These are phyloP conservation scores for Campylorhamphus procurvoides DNA, from an alignment of 2,113 vertebrate species.

Conservation along the genomic window DNA sequence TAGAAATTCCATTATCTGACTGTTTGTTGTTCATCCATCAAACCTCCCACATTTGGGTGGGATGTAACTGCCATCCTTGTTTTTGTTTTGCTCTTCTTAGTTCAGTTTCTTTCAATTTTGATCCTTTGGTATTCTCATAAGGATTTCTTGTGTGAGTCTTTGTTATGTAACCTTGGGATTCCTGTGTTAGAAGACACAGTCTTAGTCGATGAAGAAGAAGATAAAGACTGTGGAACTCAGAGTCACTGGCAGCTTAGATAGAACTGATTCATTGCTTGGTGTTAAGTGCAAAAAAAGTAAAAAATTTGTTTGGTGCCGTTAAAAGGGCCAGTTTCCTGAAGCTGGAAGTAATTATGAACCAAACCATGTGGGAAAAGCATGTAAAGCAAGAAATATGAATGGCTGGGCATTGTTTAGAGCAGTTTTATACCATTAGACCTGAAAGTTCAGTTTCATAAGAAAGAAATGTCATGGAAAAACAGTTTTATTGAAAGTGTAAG, in stretches of 20 bases:
- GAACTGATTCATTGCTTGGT: not conserved
- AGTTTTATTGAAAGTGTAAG: not conserved
- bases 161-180: not conserved
- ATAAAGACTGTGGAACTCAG: not conserved
- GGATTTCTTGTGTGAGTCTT: not conserved
- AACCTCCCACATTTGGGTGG: not conserved
- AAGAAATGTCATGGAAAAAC: not conserved
- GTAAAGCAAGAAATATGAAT: slow-evolving; percentile 53
- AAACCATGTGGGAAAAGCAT: slow-evolving; percentile 30
- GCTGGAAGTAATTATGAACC: slow-evolving; percentile 60
- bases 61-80: not conserved
- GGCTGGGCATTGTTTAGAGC: slow-evolving; percentile 34
- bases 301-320: slow-evolving; percentile 15
- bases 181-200: not conserved
- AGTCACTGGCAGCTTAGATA: not conserved
- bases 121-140: not conserved
- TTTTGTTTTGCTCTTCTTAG: not conserved
- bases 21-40: slow-evolving; percentile 2
- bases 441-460: not conserved
- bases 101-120: not conserved
- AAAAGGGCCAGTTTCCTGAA: slow-evolving; percentile 35
- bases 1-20: not conserved
- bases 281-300: slow-evolving; percentile 9
- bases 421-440: not conserved
- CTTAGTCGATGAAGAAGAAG: not conserved